Base-by-base conservation (phyloP, 2,797 vertebrate species). In the Halcyon chelicuti region DNA sequence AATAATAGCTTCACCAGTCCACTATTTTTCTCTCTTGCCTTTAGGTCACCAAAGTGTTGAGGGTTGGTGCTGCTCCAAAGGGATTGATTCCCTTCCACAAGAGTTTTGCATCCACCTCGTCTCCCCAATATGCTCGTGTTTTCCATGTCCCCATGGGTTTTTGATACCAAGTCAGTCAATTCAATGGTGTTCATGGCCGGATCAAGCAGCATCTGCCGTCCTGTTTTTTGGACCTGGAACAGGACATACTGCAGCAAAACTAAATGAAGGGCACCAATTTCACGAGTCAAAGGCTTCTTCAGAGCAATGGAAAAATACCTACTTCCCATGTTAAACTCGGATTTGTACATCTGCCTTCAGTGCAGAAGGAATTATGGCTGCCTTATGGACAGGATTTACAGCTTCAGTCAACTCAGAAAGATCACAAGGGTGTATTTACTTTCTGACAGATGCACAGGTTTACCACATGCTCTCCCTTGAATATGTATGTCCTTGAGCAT, bases 401-500 rank as follows among this genome's bases (percentile, higher is more conserved):
- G 76, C 63, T 65, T 62, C 86, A 86, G 39, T 15, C 79, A 93
- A 90, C 76, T 90, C 85, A 66, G 90, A 10, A 86, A 49, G 79
- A 90, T 92, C 88, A 86, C 10, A 1, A 75, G 76, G 86, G 63
- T 81, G 21, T 66, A 81, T 86, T 86, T 66, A 26, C 62, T 84
- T 90, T 88, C 66, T 92, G 92, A 81, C 70, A 94, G 76, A 84
- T 63, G 70, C 25, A 73, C 0, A 8, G 47, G 33, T 90, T 92
- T 76, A 75, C 86, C 46, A 54, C 39, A 84, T 72, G 49, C 65
- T 58, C 52, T 86, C n/a, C 26, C 57, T 10, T 75, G 76, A 88
- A 68, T 35, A 39, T 66, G 40, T 18, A 61, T 61, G 58, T 42
- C 68, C 76, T 83, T 14, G 8, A 74, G 61, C 51, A 44, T 14